phyloP scores from a whole-genome alignment of 2,113 vertebrate species.

The Bos indicus region DNA sequence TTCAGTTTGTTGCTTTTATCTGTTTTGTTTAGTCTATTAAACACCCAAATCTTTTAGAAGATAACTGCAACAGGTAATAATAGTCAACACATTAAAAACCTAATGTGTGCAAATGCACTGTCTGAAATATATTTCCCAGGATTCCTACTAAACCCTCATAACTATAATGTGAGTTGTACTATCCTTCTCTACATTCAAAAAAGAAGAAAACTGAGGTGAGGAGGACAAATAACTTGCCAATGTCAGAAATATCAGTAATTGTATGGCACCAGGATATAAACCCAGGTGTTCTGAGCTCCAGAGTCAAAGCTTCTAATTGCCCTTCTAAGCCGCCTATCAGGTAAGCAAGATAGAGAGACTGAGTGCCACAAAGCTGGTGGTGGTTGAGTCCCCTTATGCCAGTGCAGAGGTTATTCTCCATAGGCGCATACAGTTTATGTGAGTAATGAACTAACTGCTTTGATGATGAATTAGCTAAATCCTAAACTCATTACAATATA shows the following conservation, averaged over 20 bases:
- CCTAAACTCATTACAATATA: not conserved
- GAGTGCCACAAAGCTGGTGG: not conserved
- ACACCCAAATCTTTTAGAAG: not conserved
- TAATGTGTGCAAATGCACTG: not conserved
- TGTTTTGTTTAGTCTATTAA: not conserved
- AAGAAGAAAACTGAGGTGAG: not conserved
- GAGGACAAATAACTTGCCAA: not conserved
- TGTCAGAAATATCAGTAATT: not conserved
- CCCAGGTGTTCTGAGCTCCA: not conserved
- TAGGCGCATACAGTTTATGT: not conserved
- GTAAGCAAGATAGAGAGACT: not conserved
- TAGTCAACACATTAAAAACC: not conserved
- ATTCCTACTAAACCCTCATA: not conserved
- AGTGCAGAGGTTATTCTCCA: not conserved
- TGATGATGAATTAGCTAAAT: conserved; percentile 32
- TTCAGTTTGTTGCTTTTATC: not conserved
- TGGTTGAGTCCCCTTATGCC: accelerated
- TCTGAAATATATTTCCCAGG: not conserved
- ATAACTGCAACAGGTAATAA: not conserved
- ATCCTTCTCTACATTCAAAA: not conserved
- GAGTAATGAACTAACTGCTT: conserved; percentile 8
- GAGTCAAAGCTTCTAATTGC: not conserved
- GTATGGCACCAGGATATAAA: not conserved
- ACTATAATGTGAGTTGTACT: not conserved
- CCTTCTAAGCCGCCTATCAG: not conserved